Evolutionary conservation across 2,113 vertebrate species (phyloP).

Genomic region (Zootoca vivipara): DNA sequence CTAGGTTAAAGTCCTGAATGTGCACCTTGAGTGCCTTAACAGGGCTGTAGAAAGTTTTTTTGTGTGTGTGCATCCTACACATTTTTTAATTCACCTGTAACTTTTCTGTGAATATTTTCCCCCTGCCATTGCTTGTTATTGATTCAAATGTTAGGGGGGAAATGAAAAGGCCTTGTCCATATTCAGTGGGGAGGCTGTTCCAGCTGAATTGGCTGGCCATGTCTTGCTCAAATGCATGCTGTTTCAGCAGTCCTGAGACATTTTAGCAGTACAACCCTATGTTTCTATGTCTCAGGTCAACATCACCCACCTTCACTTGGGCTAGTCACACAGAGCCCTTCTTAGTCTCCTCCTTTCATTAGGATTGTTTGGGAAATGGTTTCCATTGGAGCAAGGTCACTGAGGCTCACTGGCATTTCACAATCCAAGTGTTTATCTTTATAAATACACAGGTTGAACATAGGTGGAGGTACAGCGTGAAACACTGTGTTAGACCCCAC

Average conservation of each 20-base stretch:
- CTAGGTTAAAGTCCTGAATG: neutral
- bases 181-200: neutral
- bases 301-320: neutral
- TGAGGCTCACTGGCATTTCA: neutral
- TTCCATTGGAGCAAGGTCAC: too few relatives aligned
- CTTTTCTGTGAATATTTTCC: constrained; percentile 2
- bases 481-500: too few relatives aligned
- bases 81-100: neutral
- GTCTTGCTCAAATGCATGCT: neutral
- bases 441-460: neutral
- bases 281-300: neutral
- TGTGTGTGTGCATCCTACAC: neutral
- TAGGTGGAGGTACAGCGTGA: neutral
- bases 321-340: neutral
- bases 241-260: neutral
- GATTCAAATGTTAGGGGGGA: constrained; percentile 12
- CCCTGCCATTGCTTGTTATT: neutral
- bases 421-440: neutral
- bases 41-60: neutral
- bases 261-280: neutral
- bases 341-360: neutral
- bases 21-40: neutral
- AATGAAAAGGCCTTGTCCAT: constrained; percentile 17
- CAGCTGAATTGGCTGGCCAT: neutral
- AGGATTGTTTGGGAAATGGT: neutral